Conservation (phyloP, 2,888 invertebrate genomes). For the Calameuta pallipes region DNA sequence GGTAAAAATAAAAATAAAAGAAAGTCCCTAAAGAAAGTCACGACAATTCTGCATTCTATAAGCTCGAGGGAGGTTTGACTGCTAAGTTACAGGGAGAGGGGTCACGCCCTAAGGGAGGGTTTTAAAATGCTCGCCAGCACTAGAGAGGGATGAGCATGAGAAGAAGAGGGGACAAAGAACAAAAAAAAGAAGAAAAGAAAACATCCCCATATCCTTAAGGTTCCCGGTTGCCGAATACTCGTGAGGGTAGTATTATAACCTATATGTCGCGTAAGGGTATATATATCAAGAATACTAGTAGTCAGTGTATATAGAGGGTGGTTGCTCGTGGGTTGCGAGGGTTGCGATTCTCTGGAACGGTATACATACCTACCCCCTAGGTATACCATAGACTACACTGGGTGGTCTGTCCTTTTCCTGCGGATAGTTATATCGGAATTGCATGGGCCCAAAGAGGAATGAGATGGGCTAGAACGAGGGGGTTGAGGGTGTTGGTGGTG, state of each 20-base stretch:
- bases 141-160: background rate
- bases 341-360: background rate
- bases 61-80: background rate
- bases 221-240: background rate
- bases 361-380: background rate
- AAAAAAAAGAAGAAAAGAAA: background rate
- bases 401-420: background rate
- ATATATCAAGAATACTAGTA: background rate
- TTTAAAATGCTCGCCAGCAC: background rate
- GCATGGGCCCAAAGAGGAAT: slow-evolving; percentile 35
- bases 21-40: background rate
- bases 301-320: background rate
- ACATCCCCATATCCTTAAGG: background rate
- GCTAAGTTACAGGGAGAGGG: background rate
- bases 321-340: background rate
- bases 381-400: background rate
- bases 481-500: background rate
- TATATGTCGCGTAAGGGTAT: background rate
- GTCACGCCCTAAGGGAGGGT: background rate
- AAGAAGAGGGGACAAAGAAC: background rate
- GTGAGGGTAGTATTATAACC: background rate
- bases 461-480: background rate
- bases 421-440: slow-evolving; percentile 57
- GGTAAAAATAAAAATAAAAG: background rate
- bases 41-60: background rate